A percentile compares a stretch with the other conserved stretches of the same genome.
These are phyloP conservation scores for Poecilia picta DNA, from an alignment of 2,797 vertebrate species.

Conservation along the genomic window DNA sequence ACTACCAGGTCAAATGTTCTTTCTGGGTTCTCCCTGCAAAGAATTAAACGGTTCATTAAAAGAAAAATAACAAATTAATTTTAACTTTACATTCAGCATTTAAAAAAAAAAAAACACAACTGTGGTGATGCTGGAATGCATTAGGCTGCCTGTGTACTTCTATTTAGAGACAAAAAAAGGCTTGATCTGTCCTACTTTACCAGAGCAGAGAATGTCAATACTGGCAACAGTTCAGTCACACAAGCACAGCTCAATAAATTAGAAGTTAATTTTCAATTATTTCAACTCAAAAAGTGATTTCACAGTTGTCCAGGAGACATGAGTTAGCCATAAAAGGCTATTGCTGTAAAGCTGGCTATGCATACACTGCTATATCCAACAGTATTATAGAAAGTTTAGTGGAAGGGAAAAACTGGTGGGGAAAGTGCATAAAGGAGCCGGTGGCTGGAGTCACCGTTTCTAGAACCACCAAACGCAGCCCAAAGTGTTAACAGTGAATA, in stretches of 20 bases:
- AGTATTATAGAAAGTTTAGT: slow-evolving; percentile 4
- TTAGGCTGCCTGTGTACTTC: background rate
- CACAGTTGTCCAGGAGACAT: background rate
- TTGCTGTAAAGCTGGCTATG: background rate
- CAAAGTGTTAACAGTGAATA: background rate
- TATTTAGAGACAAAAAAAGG: background rate
- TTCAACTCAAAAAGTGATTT: slow-evolving; percentile 2
- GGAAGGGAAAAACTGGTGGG: background rate
- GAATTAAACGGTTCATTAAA: slow-evolving; percentile 22
- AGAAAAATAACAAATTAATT: background rate
- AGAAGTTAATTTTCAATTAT: background rate
- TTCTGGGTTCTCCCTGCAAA: slow-evolving; percentile 91
- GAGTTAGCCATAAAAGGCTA: background rate
- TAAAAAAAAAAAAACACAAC: background rate
- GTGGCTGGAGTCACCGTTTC: background rate
- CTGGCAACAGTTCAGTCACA: background rate
- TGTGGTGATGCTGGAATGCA: background rate
- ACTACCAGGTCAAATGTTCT: slow-evolving; percentile 95
- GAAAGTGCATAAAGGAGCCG: background rate
- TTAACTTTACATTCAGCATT: background rate
- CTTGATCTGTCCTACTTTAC: slow-evolving; percentile 12
- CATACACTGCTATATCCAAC: background rate
- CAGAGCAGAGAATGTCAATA: slow-evolving; percentile 10
- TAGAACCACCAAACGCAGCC: background rate
- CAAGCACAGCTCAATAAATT: background rate